These are phyloP conservation scores for Elephas maximus DNA, from an alignment of 2,113 vertebrate genomes.

Conservation along the genomic window DNA sequence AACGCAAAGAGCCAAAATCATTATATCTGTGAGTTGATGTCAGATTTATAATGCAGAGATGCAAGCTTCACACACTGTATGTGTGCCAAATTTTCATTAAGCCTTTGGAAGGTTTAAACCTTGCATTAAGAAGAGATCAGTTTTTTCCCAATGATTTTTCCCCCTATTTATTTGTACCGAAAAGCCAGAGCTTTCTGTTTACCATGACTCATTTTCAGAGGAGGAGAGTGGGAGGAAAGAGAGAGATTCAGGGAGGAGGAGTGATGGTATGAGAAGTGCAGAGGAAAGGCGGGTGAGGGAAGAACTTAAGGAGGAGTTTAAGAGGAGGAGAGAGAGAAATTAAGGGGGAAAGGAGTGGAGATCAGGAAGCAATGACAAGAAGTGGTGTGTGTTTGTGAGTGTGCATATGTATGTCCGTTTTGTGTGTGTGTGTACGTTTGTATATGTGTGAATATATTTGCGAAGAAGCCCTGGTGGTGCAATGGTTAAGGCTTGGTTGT, in stretches of 20 bases:
- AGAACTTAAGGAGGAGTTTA: neutral
- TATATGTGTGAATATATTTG: no score
- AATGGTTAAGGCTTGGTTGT: neutral
- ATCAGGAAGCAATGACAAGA: neutral
- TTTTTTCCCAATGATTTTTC: conserved; percentile 33
- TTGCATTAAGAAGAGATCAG: conserved; percentile 56
- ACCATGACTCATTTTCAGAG: conserved; percentile 51
- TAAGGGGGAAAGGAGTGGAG: neutral
- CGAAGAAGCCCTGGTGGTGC: neutral
- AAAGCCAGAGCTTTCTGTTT: conserved; percentile 66
- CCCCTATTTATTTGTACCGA: conserved; percentile 63
- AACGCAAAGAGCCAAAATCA: conserved; percentile 76
- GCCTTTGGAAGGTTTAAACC: conserved; percentile 56
- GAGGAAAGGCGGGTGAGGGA: neutral
- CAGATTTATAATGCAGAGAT: conserved; percentile 72
- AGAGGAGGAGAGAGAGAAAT: neutral
- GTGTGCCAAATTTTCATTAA: conserved; percentile 76
- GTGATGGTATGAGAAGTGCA: neutral
- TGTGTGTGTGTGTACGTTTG: no score
- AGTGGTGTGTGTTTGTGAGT: neutral
- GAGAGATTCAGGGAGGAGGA: neutral
- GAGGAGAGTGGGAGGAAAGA: conserved; percentile 5
- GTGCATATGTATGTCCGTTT: neutral
- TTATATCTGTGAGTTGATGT: conserved; percentile 70
- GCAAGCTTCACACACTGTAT: conserved; percentile 28